Percentiles rank a stretch among this genome's conserved stretches.
These are phyloP conservation scores for Sicus ferrugineus DNA, from an alignment of 2,888 invertebrate genomes.

Conservation along the genomic window DNA sequence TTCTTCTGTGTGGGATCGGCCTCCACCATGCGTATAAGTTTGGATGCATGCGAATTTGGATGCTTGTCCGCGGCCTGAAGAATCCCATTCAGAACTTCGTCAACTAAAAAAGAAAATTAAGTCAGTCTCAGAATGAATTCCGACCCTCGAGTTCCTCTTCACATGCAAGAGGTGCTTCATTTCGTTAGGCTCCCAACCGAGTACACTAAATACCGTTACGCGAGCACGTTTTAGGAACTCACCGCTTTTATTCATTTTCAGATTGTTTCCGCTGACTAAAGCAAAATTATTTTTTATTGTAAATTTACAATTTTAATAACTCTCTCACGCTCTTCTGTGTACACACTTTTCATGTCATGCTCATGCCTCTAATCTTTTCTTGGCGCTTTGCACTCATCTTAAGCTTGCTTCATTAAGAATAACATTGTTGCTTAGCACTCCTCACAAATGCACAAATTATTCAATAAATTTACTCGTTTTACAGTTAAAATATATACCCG, in stretches of 20 bases:
- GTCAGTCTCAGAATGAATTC: not conserved
- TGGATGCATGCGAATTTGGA: constrained; percentile 53
- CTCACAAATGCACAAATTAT: no score
- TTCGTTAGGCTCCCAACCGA: not conserved
- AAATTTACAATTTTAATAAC: not conserved
- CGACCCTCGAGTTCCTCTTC: not conserved
- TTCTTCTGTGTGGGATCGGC: constrained; percentile 47
- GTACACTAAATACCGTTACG: constrained; percentile 17
- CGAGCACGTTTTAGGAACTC: not conserved
- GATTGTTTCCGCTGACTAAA: no score
- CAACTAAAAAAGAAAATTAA: constrained; percentile 21
- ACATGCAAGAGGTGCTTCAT: not conserved
- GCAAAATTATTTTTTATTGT: no score
- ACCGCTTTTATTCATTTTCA: constrained; percentile 27
- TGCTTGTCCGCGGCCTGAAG: constrained; percentile 49
- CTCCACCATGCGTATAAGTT: constrained; percentile 51
- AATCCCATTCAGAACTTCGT: constrained; percentile 38
- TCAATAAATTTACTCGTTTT: no score
- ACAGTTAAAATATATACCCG: no score
- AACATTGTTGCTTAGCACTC: no score
- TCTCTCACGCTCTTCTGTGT: not conserved
- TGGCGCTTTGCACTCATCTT: no score
- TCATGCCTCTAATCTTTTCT: not conserved
- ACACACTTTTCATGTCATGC: not conserved
- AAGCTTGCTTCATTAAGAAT: no score